These are phyloP conservation scores for rabbit (Oryctolagus cuniculus) DNA, from an alignment of 2,113 vertebrate genomes.

Conservation along the genomic window DNA sequence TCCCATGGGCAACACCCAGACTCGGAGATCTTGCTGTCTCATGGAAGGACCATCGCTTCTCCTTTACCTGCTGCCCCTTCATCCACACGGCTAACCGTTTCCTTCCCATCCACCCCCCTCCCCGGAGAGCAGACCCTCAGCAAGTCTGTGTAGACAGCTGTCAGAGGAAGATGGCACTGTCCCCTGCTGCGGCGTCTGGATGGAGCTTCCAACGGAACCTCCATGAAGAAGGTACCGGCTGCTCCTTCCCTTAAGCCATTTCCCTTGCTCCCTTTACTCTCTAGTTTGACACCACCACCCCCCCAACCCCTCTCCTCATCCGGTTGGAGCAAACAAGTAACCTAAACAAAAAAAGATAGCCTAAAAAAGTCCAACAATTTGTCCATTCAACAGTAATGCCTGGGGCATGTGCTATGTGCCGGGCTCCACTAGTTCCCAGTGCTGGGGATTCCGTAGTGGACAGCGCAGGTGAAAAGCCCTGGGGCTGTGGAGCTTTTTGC, in stretches of 20 bases:
- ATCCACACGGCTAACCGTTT: not conserved
- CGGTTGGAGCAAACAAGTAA: not conserved
- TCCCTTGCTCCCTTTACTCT: not conserved
- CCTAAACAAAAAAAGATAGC: no score
- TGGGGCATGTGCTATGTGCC: rapidly evolving
- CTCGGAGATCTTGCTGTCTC: not conserved
- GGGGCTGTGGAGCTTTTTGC: not conserved
- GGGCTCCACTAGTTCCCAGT: no score
- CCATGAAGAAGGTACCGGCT: not conserved
- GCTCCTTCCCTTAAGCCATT: not conserved
- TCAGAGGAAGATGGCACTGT: not conserved
- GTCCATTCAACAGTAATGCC: not conserved
- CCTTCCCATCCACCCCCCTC: not conserved
- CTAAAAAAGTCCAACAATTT: not conserved
- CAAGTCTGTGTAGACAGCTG: not conserved
- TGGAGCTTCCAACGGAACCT: not conserved
- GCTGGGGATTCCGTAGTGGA: no score
- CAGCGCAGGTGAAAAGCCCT: not conserved
- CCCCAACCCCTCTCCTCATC: not conserved
- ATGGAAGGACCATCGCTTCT: not conserved
- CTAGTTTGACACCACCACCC: not conserved
- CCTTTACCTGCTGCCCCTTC: not conserved
- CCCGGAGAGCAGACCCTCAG: not conserved
- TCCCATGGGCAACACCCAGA: not conserved
- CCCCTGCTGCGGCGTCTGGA: not conserved